Evolutionary conservation across 2,888 invertebrate genomes (phyloP), one percentile per base, ranked within the genome.

Genomic region (Eugnorisma glareosa): DNA sequence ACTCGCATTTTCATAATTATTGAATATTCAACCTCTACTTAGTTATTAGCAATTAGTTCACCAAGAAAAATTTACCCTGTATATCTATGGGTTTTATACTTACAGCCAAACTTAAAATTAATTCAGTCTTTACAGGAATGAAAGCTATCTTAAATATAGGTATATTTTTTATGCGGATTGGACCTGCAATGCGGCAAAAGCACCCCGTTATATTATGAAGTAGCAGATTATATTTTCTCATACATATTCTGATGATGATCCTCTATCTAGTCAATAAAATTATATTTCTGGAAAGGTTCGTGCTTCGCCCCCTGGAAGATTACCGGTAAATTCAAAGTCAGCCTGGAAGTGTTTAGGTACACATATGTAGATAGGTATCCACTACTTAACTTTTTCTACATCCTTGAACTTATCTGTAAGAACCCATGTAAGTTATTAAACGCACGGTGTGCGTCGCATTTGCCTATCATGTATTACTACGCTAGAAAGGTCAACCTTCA

Each of bases 401-500:
- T 63, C 35, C 61, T 37, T 35, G 6, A 24, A 63, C 35, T 10
- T 13, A 37, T 37, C 61, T 24, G 11, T 61, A 35, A 35, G 10
- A 24, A 24, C 21, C 51, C 24, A 51, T 21, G 35, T 24, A 37
- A 24, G 37, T 24, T 35, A 21, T 21, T 35, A 37, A 24, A 63
- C 11, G 37, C 66, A 28, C 66, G 40, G 37, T 37, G n/a, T 73
- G 43, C 2, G 37, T 66, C 31, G 28, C 31, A 73, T 66, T 66
- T 13, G 57, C 57, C 57, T 35, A 63, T 45, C 24, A 63, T 37
- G 31, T 37, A 63, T 24, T 24, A 35, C 35, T 63, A 13, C 63
- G 18, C 18, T 45, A 68, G 54, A 73, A 74, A 74, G 77, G 75
- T 74, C 68, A 45, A 28, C 43, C 28, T 63, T 63, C 8, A 59